Evolutionary conservation across 2,888 invertebrate genomes (phyloP).

Genomic region (Lycaena phlaeas): DNA sequence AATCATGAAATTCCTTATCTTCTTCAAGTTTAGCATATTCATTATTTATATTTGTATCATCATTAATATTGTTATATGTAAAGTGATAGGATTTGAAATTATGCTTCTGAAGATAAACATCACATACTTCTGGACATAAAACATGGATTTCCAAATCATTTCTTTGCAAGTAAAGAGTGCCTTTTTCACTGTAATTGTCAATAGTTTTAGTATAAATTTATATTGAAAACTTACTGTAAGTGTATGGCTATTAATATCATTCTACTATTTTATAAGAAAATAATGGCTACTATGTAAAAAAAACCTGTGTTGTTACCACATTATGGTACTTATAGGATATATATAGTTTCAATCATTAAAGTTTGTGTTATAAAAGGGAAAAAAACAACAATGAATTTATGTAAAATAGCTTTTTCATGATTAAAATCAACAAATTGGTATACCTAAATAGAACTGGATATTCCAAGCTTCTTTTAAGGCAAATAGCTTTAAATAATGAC

Average conservation of each 20-base stretch:
- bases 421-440: too few relatives aligned
- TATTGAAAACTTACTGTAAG: too few relatives aligned
- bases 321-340: too few relatives aligned
- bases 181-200: conserved; percentile 55
- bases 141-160: conserved; percentile 35
- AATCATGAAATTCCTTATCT: conserved; percentile 23
- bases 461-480: conserved; percentile 47
- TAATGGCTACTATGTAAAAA: background rate
- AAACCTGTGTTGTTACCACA: background rate
- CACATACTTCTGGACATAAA: conserved; percentile 45
- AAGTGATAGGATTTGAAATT: conserved; percentile 17
- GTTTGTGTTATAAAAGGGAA: too few relatives aligned
- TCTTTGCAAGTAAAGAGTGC: conserved; percentile 42
- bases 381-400: too few relatives aligned
- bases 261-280: too few relatives aligned
- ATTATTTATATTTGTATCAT: conserved; percentile 20
- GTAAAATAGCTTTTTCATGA: too few relatives aligned
- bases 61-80: conserved; percentile 22
- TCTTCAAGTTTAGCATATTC: conserved; percentile 28
- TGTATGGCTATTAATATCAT: too few relatives aligned
- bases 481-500: conserved; percentile 44
- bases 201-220: too few relatives aligned
- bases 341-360: too few relatives aligned
- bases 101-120: conserved; percentile 21
- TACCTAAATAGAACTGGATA: conserved; percentile 56